These are phyloP conservation scores for Zaprionus gabonicus DNA, from an alignment of 1,140 invertebrate species.

Conservation along the genomic window DNA sequence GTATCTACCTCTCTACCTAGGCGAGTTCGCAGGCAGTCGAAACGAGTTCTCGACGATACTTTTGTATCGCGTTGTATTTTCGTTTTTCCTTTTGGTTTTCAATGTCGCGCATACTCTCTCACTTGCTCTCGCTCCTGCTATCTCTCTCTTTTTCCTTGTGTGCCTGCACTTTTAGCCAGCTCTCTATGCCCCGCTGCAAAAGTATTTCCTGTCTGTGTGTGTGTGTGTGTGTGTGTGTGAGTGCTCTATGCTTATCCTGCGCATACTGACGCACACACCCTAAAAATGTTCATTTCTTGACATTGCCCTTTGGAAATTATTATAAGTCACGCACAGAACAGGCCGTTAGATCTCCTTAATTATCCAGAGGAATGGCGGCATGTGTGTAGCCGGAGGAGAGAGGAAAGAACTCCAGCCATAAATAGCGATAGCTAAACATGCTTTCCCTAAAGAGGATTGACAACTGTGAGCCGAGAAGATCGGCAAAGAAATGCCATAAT, in stretches of 20 bases:
- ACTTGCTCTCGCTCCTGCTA: conserved; percentile 2
- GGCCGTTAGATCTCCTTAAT: conserved; percentile 52
- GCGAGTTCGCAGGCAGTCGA: conserved; percentile 17
- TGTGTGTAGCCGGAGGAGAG: conserved; percentile 4
- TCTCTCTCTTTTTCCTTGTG: conserved; percentile 9
- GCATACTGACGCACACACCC: conserved; percentile 41
- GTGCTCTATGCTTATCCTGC: conserved; percentile 53
- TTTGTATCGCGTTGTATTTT: conserved; percentile 31
- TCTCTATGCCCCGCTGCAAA: conserved; percentile 25
- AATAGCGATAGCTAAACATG: conserved; percentile 19
- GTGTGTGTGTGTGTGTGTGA: neutral
- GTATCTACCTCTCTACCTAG: conserved; percentile 46
- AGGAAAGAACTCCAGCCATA: neutral
- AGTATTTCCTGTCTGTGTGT: conserved; percentile 35
- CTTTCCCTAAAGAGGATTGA: conserved; percentile 1
- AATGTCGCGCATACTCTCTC: conserved; percentile 42
- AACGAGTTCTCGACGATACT: conserved; percentile 51
- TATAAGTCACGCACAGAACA: conserved; percentile 60
- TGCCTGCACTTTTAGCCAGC: conserved; percentile 38
- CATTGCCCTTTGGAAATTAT: conserved; percentile 41
- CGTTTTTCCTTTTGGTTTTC: conserved; percentile 32
- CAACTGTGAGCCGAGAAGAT: neutral
- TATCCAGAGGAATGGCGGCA: conserved; percentile 28
- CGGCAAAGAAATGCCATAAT: neutral
- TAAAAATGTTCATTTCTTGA: conserved; percentile 54